Evolutionary conservation across 1,140 invertebrate species (phyloP), one percentile per base, ranked within the genome.

Genomic region (Papilio glaucus): DNA sequence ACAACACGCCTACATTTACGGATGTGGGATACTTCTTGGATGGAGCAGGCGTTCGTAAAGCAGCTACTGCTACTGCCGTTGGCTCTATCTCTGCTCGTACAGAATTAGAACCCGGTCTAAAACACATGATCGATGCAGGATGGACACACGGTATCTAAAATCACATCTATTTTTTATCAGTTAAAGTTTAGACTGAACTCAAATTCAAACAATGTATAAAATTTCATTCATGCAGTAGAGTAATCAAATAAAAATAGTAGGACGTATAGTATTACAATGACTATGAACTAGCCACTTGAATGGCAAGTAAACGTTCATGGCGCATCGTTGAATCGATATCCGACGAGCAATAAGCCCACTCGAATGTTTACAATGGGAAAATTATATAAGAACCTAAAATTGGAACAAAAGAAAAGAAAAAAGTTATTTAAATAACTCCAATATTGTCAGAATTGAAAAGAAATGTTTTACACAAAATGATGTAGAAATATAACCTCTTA

Each of bases 251-350:
- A 68, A 29, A 69, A 29, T n/a, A n/a, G n/a, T n/a, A n/a, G n/a
- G n/a, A 37, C n/a, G 42, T 69, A 69, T 68, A 29, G 24, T 41
- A 67, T 41, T 41, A 68, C 42, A 69, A 69, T 69, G 26, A 37
- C 67, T 37, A 53, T 69, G 24, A 33, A 33, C 13, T 62, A 62
- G 18, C 67, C 67, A 69, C 67, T 69, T 29, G 26, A 69, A 18
- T 37, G 8, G 8, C 15, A 37, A 49, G 33, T 39, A 18, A 53
- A 49, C 67, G 18, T 39, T 49, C 37, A 13, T 13, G 67, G 42
- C n/a, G 26, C 67, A 26, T 33, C 45, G 67, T n/a, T 37, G 42
- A 69, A 49, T 69, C 67, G 45, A 69, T 69, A 69, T 53, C 10
- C 61, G n/a, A 37, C 13, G 49, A 53, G 49, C 21, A 5, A 39